phyloP scores from a whole-genome alignment of 2,797 vertebrate species.

The Fringilla coelebs region DNA sequence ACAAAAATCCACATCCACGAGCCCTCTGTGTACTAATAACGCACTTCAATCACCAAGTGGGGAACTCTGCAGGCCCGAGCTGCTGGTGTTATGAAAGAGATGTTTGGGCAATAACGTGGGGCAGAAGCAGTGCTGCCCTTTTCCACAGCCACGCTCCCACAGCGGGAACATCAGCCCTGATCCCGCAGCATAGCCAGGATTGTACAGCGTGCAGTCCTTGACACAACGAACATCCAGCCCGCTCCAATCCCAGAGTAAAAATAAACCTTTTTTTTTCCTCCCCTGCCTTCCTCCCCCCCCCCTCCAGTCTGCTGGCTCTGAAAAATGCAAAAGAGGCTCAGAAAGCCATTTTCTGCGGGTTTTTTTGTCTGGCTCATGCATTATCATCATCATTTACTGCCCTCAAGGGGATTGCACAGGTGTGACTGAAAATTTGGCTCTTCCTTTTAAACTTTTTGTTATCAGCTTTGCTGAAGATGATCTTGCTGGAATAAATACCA shows the following conservation, averaged over 20 bases:
- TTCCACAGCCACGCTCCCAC: not conserved
- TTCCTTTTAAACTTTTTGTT: slow-evolving; percentile 58
- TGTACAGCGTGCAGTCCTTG: not conserved
- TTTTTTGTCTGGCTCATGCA: slow-evolving; percentile 43
- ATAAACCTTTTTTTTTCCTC: not conserved
- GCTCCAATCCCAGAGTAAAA: not conserved
- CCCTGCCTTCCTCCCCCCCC: too few species aligned
- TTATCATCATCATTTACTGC: slow-evolving; percentile 59
- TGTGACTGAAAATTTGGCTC: slow-evolving; percentile 58
- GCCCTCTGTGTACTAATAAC: accelerated
- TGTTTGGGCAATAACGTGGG: not conserved
- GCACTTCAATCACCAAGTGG: not conserved
- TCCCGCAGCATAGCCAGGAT: accelerated
- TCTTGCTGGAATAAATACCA: slow-evolving; percentile 34
- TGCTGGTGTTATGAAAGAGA: accelerated
- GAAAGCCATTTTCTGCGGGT: slow-evolving; percentile 33
- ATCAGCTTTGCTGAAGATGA: slow-evolving; percentile 34
- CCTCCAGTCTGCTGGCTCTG: slow-evolving; percentile 23
- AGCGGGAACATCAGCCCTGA: not conserved
- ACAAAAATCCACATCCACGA: not conserved
- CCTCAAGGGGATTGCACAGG: slow-evolving; percentile 60
- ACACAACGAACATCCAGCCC: not conserved
- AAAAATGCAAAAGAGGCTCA: slow-evolving; percentile 51
- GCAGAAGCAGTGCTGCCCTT: not conserved
- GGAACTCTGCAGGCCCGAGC: not conserved